These are phyloP conservation scores for Ceratosolen solmsi DNA, from an alignment of 1,140 invertebrate genomes.

Conservation along the genomic window DNA sequence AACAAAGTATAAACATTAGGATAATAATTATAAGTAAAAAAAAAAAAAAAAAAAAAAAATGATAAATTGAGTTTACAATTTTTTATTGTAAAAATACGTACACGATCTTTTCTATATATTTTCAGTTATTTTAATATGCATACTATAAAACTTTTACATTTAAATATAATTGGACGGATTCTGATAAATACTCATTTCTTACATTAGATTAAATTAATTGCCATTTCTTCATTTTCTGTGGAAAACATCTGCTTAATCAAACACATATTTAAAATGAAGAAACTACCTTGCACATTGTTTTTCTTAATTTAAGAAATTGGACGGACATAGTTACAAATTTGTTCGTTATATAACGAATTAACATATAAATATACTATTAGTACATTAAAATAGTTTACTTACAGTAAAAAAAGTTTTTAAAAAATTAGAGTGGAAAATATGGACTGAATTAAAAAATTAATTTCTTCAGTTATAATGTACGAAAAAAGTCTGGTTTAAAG, in stretches of 20 bases:
- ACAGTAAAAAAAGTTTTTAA: neutral
- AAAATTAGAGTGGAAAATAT: neutral
- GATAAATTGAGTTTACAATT: neutral
- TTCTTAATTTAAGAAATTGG: constrained; percentile 38
- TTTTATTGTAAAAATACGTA: constrained; percentile 24
- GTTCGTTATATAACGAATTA: neutral
- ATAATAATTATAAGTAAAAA: neutral
- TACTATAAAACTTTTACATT: constrained; percentile 18
- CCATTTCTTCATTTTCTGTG: neutral
- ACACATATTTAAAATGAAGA: neutral
- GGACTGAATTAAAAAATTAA: neutral
- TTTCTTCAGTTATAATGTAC: neutral
- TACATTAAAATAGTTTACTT: neutral
- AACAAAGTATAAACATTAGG: too few species aligned
- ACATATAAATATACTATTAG: constrained; percentile 18
- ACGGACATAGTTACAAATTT: constrained; percentile 34
- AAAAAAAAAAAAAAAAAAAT: too few species aligned
- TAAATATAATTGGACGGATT: constrained; percentile 36
- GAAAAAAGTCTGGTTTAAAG: neutral
- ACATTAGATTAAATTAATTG: constrained; percentile 1
- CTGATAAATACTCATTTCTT: neutral
- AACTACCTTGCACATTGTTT: constrained; percentile 18
- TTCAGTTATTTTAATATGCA: constrained; percentile 25
- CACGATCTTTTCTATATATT: neutral
- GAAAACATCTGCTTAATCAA: neutral